These are phyloP conservation scores for Zaprionus davidi DNA, from an alignment of 1,140 invertebrate species.

Conservation along the genomic window DNA sequence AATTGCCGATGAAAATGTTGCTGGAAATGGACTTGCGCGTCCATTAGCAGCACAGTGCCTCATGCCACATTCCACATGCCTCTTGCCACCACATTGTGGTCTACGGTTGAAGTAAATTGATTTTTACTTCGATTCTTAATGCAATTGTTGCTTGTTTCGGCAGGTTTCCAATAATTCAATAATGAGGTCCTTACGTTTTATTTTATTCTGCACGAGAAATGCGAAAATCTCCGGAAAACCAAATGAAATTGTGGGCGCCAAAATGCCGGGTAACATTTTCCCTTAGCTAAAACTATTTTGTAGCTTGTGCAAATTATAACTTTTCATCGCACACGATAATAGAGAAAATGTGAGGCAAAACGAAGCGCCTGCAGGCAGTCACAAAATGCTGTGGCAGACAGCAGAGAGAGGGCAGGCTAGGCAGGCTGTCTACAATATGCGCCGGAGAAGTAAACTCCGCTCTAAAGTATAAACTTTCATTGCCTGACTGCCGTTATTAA, in stretches of 20 bases:
- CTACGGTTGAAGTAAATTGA: conserved; percentile 36
- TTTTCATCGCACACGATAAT: conserved; percentile 40
- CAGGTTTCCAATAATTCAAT: conserved; percentile 36
- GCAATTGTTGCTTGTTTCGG: conserved; percentile 6
- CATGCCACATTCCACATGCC: background rate
- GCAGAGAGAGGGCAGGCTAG: background rate
- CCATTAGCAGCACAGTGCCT: conserved; percentile 10
- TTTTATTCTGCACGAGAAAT: background rate
- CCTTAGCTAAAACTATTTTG: conserved; percentile 35
- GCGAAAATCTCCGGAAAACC: background rate
- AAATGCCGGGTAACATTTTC: conserved; percentile 6
- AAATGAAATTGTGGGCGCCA: conserved; percentile 15
- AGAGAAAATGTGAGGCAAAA: conserved; percentile 15
- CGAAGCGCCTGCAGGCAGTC: background rate
- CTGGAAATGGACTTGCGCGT: conserved; percentile 21
- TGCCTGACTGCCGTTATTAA: conserved; percentile 60
- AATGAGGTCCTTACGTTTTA: conserved; percentile 8
- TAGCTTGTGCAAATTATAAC: conserved; percentile 42
- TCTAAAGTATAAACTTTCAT: conserved; percentile 58
- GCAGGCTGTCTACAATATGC: conserved; percentile 1
- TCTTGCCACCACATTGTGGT: conserved; percentile 8
- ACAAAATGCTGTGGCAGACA: conserved; percentile 5
- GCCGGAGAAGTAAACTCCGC: conserved; percentile 17
- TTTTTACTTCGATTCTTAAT: conserved; percentile 37
- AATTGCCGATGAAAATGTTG: conserved; percentile 30